Base-by-base conservation (phyloP, 2,888 invertebrate species). In the Microplitis manilae region DNA sequence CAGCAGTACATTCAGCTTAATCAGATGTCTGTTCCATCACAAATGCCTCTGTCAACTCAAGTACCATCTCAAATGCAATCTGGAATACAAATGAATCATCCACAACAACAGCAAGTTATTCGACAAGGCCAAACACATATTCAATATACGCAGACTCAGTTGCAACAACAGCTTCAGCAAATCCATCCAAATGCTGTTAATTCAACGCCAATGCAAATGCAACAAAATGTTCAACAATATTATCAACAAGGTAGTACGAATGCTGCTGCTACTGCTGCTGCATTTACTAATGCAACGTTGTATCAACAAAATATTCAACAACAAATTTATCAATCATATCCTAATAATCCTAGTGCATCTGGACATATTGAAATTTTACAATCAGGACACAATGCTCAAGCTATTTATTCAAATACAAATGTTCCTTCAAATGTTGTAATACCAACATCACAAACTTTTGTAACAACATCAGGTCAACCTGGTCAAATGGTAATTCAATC, bases 21-120 rank as follows among this genome's bases (percentile, higher is more conserved):
- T 82, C 93, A 92, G 82, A 92, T 92, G 84, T 91, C 91, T 73
- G 87, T 92, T 60, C 91, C 92, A 0, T 90, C 92, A 65, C 87
- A 92, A 41, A 91, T 92, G 0, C 91, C 91, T 75, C 41, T 76
- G 9, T 38, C 30, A 1, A 40, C n/a, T 13, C 79, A 74, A 87
- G 79, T 81, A 41, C 82, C 83, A 60, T 84, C 82, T 70, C 82
- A 82, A n/a, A 83, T 80, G 68, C 86, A 86, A 62, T 83, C 83
- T 15, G 83, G 85, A 15, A 71, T 82, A 50, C 85, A 86, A 61
- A 84, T 80, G 76, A 86, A 78, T 81, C 88, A 79, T 78, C 87
- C 83, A 79, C 80, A 79, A 64, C 82, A 74, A 61, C 85, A 82
- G 67, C 82, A 84, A 68, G 82, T 84, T 69, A 81, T 84, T 77